phyloP scores from a whole-genome alignment of 2,113 vertebrate genomes.

The Corydoras sp. region DNA sequence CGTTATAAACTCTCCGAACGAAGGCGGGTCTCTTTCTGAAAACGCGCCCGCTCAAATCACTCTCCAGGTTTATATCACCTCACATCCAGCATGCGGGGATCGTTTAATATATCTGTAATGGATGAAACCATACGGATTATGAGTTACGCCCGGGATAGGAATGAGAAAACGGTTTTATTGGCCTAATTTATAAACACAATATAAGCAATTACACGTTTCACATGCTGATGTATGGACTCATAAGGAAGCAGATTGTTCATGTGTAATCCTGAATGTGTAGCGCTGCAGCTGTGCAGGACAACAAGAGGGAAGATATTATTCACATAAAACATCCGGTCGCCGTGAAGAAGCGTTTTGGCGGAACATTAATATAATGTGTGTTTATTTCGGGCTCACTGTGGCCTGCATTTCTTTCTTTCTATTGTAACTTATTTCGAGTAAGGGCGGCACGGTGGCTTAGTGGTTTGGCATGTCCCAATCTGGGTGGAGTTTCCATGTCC shows the following conservation, averaged over 20 bases:
- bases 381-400: no score
- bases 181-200: slow-evolving; percentile 8
- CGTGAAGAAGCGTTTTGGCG: no score
- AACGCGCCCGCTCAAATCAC: no score
- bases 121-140: slow-evolving; percentile 1
- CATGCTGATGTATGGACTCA: not conserved
- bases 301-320: slow-evolving; percentile 6
- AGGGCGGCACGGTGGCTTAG: no score
- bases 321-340: no score
- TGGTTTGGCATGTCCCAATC: no score
- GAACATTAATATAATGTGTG: no score
- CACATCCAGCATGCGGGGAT: not conserved
- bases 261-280: not conserved
- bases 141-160: not conserved
- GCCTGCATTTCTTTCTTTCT: no score
- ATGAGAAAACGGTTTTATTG: not conserved
- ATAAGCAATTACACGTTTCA: slow-evolving; percentile 22
- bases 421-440: no score
- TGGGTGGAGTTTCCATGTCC: no score
- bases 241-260: not conserved
- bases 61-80: not conserved
- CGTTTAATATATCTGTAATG: not conserved
- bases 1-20: not conserved
- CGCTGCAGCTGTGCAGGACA: not conserved
- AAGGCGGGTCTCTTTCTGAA: not conserved